Base-by-base conservation (phyloP, 2,797 vertebrate genomes). In the Toxotes lorentzi region DNA sequence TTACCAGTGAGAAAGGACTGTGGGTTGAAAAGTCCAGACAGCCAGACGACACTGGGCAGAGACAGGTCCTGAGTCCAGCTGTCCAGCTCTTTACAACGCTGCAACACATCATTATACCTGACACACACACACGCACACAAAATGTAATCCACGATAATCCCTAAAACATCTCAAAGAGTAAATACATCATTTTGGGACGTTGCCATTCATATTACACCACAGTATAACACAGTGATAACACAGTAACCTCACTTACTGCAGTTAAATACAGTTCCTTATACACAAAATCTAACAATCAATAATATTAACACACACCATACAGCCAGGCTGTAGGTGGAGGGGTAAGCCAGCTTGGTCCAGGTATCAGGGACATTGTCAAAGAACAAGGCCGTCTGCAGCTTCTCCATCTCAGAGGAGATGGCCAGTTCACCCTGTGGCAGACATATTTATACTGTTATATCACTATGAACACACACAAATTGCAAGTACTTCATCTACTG, bases 1-100 rank as follows among this genome's bases (percentile, higher is more conserved):
- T 56, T 97, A 99, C 98, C 98, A 88, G 98, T 98, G 93, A 99
- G 97, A 92, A 98, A 99, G 89, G 97, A 97, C 94, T 99, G 97
- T 71, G 97, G 97, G 95, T 97, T 98, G 94, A 97, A 99, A 92
- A 98, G 95, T 83, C 97, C 97, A 87, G 97, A 96, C 88, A 97
- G 93, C 97, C 97, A 99, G 92, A 98, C 95, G 64, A 96, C 95
- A 81, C 90, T 94, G 58, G 97, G 97, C 89, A 97, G 96, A 91
- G 95, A 94, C 87, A 97, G 93, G 92, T 97, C 95, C 87, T 95
- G 96, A 79, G 96, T 95, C 96, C 96, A 96, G 78, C 87, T 92
- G 73, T 96, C 94, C 83, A 96, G 93, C 93, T 97, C 97, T 86
- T 95, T 95, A 88, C 96, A 96, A 3, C 95, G 95, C 80, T 95